Evolutionary conservation across 2,113 vertebrate genomes (phyloP), one percentile per base, ranked within the genome.

Genomic region (Grammomys dolichurus): DNA sequence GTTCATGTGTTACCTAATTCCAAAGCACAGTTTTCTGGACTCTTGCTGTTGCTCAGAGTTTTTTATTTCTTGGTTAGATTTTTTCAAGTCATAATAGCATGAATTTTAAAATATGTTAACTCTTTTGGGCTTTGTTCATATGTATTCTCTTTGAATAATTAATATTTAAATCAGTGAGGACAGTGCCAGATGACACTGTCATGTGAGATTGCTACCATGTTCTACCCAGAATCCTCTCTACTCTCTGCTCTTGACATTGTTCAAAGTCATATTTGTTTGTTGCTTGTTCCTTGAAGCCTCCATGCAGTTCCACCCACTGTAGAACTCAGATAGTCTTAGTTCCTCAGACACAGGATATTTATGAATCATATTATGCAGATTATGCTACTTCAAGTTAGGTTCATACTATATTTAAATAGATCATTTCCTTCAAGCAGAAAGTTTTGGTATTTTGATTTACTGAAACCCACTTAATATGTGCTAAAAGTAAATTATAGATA

Each of bases 311-410:
- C 43, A 33, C 24, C 31, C 19, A n/a, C 4, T 7, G 12, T 11
- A 77, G 51, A 36, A 14, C n/a, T 31, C 90, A 80, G 36, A 54
- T 24, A 3, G 40, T 24, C 13, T 46, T 22, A 40, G 2, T 31
- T 75, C 63, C 60, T 94, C 40, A 69, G 28, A 4, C 24, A n/a
- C 0, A 40, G n/a, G 20, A 31, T 19, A 94, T 14, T 67, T 84
- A 63, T 54, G 19, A 90, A 54, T 87, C 8, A 33, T 58, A 24
- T 40, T 43, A 51, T 67, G 86, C 90, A 16, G 16, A 72, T 58
- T 91, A 7, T 6, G 67, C 91, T 58, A 10, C 77, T 94, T 96
- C 24, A 69, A 89, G n/a, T 93, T 40, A 80, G 17, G 67, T 76
- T 78, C 1, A 31, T 92, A 22, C 19, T 87, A 0, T 31, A 67